Conservation (phyloP, 2,888 invertebrate species). For the Harpalus rubripes region DNA sequence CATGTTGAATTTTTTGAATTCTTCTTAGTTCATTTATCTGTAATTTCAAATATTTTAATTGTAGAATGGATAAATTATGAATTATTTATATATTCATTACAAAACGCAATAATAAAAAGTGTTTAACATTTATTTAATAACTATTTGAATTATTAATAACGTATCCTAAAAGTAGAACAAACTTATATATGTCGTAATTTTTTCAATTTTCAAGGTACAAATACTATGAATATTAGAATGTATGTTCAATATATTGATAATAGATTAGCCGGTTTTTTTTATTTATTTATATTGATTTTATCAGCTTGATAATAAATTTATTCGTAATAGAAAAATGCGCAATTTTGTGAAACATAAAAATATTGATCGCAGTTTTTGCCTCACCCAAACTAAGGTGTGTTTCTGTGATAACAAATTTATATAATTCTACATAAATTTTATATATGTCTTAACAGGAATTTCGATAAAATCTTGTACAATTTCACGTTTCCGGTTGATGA, state of each 20-base stretch:
- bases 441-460: not conserved
- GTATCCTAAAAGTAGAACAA: not conserved
- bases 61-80: no score
- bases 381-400: not conserved
- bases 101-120: no score
- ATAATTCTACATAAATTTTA: not conserved
- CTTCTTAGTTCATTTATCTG: not conserved
- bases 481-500: not conserved
- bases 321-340: not conserved
- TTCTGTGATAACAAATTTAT: not conserved
- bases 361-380: not conserved
- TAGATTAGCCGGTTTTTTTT: not conserved
- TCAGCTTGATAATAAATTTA: not conserved
- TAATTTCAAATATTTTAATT: not conserved
- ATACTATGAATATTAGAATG: not conserved
- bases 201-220: not conserved
- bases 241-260: not conserved
- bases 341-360: not conserved
- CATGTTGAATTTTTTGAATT: slow-evolving; percentile 15
- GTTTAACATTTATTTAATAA: not conserved
- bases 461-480: not conserved
- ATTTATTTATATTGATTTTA: not conserved
- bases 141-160: not conserved
- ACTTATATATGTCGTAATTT: not conserved
- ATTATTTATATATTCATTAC: no score